phyloP scores from a whole-genome alignment of 2,888 invertebrate species.

The Megamerina dolium region DNA sequence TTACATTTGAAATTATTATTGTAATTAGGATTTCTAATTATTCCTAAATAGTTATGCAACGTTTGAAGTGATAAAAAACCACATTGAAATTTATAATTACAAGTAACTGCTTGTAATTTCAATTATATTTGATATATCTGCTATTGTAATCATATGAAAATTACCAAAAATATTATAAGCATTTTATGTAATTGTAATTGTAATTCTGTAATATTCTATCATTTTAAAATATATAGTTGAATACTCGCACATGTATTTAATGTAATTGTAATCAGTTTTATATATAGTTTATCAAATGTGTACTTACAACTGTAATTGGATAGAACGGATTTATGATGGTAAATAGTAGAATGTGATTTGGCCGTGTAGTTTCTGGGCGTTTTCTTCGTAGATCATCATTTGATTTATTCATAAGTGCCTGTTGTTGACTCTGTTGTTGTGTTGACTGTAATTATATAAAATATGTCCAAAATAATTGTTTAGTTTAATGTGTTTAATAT shows the following conservation, averaged over 20 bases:
- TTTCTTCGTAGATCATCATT: conserved; percentile 66
- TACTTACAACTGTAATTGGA: conserved; percentile 97
- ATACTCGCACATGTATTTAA: neutral
- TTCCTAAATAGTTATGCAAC: too few relatives aligned
- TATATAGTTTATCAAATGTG: conserved; percentile 10
- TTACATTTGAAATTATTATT: too few relatives aligned
- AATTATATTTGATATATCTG: too few relatives aligned
- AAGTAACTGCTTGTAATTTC: too few relatives aligned
- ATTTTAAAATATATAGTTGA: neutral
- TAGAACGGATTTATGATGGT: conserved; percentile 98
- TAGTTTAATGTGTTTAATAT: conserved; percentile 10
- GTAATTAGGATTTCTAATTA: too few relatives aligned
- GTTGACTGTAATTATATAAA: too few relatives aligned
- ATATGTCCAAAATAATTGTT: too few relatives aligned
- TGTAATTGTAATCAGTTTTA: neutral
- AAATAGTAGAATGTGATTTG: conserved; percentile 94
- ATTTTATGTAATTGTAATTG: neutral
- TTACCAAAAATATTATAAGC: too few relatives aligned
- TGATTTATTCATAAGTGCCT: conserved; percentile 46
- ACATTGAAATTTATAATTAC: too few relatives aligned
- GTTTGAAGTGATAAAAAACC: too few relatives aligned
- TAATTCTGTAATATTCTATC: neutral
- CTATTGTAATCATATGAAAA: too few relatives aligned
- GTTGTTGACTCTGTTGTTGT: conserved; percentile 46
- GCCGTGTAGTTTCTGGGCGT: conserved; percentile 76